A percentile compares a stretch with the other conserved stretches of the same genome.
Conservation (phyloP, 2,113 vertebrate species). For the Ramphastos sulfuratus region DNA sequence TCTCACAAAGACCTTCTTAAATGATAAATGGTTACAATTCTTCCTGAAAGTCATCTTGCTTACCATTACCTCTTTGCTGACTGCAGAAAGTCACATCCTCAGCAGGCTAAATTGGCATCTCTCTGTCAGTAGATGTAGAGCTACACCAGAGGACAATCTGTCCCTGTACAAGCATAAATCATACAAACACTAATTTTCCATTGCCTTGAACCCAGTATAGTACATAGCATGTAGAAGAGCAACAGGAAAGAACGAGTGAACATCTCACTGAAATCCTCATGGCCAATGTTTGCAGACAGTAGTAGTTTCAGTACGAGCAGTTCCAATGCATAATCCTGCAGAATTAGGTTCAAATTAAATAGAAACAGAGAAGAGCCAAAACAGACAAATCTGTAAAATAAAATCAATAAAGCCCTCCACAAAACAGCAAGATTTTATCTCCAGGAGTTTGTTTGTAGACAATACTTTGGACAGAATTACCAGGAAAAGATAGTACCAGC, state of each 20-base stretch:
- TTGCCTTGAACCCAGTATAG: not conserved
- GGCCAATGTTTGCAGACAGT: not conserved
- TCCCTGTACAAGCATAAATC: not conserved
- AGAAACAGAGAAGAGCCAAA: not conserved
- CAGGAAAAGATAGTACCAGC: not conserved
- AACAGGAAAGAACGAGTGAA: not conserved
- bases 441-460: not conserved
- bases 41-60: conserved; percentile 33
- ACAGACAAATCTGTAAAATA: not conserved
- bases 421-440: not conserved
- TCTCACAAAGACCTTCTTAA: conserved; percentile 1
- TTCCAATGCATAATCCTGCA: not conserved
- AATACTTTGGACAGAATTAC: not conserved
- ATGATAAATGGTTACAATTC: conserved; percentile 10
- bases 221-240: not conserved
- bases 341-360: not conserved
- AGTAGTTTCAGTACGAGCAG: not conserved
- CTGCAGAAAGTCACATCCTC: conserved; percentile 34
- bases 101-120: conserved; percentile 18
- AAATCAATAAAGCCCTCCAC: not conserved
- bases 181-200: not conserved
- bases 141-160: conserved; percentile 10
- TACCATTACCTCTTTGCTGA: not conserved
- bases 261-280: not conserved
- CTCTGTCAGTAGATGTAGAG: not conserved